Percentiles rank a stretch among this genome's conserved stretches.
These are phyloP conservation scores for Amphimedon queenslandica DNA, from an alignment of 37 sponge, comb jelly and placozoan species.

Conservation along the genomic window DNA sequence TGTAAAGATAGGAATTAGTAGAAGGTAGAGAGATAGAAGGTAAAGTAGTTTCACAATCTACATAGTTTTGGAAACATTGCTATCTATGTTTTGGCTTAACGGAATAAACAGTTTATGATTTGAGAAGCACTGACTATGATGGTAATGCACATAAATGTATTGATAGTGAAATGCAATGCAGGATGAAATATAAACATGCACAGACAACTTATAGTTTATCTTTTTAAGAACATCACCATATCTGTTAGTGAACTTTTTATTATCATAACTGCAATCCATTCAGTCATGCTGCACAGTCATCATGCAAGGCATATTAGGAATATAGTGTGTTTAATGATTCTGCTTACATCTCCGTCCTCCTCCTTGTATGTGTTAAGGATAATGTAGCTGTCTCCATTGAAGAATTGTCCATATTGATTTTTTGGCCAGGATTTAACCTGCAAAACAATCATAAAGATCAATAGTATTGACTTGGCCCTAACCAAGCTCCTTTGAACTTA, in stretches of 20 bases:
- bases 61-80: neutral
- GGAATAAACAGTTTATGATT: no score
- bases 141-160: no score
- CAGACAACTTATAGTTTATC: neutral
- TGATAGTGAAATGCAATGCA: no score
- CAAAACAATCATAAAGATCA: neutral
- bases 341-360: slow-evolving; percentile 21
- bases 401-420: slow-evolving; percentile 89
- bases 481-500: no score
- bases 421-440: slow-evolving; percentile 86
- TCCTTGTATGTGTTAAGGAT: slow-evolving; percentile 93
- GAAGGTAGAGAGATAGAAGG: no score
- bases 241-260: neutral
- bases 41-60: no score
- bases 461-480: neutral
- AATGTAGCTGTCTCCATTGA: slow-evolving; percentile 94
- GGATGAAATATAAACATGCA: neutral
- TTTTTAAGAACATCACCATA: neutral
- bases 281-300: no score
- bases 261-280: neutral
- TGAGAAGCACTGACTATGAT: no score
- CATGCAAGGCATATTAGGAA: neutral
- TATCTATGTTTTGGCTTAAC: neutral
- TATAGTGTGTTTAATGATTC: neutral
- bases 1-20: neutral